Percentiles rank a stretch among this genome's conserved stretches.
These are phyloP conservation scores for Conomelus anceps DNA, from an alignment of 2,888 invertebrate genomes.

Conservation along the genomic window DNA sequence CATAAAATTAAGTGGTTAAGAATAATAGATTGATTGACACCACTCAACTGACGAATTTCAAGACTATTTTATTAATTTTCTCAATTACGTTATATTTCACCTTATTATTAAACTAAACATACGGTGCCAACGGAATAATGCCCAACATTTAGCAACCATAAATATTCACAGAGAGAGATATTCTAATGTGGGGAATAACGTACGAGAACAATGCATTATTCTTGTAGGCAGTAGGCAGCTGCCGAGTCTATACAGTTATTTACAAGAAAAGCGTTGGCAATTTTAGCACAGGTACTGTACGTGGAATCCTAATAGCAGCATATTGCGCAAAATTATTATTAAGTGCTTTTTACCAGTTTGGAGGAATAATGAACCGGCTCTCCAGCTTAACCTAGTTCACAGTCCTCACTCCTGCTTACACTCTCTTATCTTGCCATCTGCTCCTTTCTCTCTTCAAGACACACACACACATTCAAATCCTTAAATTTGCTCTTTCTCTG, in stretches of 20 bases:
- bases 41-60: no score
- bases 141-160: not conserved
- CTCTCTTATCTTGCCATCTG: no score
- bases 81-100: no score
- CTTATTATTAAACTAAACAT: not conserved
- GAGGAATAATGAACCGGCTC: not conserved
- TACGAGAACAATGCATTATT: not conserved
- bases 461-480: no score
- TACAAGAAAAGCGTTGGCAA: not conserved
- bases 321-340: not conserved
- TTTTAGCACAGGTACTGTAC: not conserved
- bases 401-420: no score
- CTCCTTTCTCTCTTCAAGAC: no score
- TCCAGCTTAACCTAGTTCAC: not conserved
- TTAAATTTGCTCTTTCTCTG: not conserved
- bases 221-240: not conserved
- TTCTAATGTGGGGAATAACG: not conserved
- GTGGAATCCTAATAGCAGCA: not conserved
- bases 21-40: no score
- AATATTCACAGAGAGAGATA: not conserved
- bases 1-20: no score
- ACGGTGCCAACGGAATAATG: not conserved
- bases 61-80: no score
- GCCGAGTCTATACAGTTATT: not conserved
- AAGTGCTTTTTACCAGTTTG: not conserved